Percentiles rank a stretch among this genome's conserved stretches.
phyloP scores from a whole-genome alignment of 92 coral and sea anemone genomes.

The Isaurus tuberculatus region DNA sequence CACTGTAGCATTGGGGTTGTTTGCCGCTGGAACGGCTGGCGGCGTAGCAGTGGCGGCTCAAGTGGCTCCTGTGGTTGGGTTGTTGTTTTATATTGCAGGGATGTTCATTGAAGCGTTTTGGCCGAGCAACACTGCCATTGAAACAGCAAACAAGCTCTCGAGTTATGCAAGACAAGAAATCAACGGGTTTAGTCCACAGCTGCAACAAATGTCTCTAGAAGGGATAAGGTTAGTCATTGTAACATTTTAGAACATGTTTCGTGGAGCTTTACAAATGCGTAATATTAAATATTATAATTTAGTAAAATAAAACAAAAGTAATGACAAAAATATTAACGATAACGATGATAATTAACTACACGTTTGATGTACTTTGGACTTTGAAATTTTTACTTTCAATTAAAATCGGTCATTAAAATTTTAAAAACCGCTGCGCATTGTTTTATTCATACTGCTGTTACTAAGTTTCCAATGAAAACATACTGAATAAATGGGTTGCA shows the following conservation, averaged over 20 bases:
- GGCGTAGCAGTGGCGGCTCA: constrained; percentile 6
- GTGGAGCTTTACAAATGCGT: too few species aligned
- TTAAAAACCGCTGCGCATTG: too few species aligned
- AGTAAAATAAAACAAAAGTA: too few species aligned
- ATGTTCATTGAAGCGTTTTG: constrained; percentile 49
- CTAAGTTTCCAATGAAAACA: neutral
- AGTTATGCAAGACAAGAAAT: constrained; percentile 53
- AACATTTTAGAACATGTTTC: neutral
- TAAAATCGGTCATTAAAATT: too few species aligned
- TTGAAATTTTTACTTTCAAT: too few species aligned
- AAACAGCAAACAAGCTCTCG: constrained; percentile 66
- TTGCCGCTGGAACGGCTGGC: constrained; percentile 3
- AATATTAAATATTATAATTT: too few species aligned
- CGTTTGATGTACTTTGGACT: too few species aligned
- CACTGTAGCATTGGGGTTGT: constrained; percentile 51
- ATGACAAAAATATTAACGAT: neutral
- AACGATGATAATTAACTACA: too few species aligned
- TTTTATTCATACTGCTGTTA: neutral
- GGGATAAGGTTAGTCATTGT: constrained; percentile 45
- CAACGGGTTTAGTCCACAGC: constrained; percentile 44
- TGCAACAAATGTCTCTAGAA: constrained; percentile 39
- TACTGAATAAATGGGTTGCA: neutral
- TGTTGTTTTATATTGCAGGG: constrained; percentile 49
- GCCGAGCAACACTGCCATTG: constrained; percentile 60
- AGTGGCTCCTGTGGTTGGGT: constrained; percentile 35